phyloP scores from a whole-genome alignment of 1,140 invertebrate genomes.

The Drosophila gunungcola region DNA sequence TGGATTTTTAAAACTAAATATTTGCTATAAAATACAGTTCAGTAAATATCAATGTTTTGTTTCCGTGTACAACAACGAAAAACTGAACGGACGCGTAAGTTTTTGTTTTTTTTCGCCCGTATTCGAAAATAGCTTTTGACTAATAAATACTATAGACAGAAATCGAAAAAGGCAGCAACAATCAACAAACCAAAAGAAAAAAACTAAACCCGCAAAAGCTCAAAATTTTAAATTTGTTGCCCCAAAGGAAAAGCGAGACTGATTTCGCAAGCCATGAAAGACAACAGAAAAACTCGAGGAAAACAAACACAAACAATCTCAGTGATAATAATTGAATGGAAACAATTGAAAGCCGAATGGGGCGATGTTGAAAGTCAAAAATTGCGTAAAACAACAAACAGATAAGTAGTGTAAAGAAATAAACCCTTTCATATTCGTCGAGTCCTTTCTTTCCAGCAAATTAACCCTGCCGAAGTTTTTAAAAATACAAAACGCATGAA shows the following conservation, averaged over 20 bases:
- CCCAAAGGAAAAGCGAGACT: conserved; percentile 33
- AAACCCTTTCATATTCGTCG: conserved; percentile 23
- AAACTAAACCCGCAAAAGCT: conserved; percentile 33
- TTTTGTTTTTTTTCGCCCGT: conserved; percentile 57
- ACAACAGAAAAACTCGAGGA: neutral
- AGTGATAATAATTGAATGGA: conserved; percentile 44
- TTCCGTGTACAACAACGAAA: conserved; percentile 1
- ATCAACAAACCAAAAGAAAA: conserved; percentile 37
- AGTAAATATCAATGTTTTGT: neutral
- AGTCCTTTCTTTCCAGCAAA: conserved; percentile 21
- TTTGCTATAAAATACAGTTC: neutral
- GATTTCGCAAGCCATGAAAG: conserved; percentile 38
- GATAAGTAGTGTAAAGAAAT: conserved; percentile 12
- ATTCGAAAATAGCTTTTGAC: conserved; percentile 83
- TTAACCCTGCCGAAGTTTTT: conserved; percentile 21
- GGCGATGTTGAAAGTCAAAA: conserved; percentile 34
- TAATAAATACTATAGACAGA: conserved; percentile 83
- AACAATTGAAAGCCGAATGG: conserved; percentile 44
- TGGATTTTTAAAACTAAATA: neutral
- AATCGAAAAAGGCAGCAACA: conserved; percentile 64
- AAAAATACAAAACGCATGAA: conserved; percentile 51
- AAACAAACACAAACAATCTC: conserved; percentile 32
- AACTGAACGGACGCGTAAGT: conserved; percentile 44
- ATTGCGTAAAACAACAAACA: conserved; percentile 51
- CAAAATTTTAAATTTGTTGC: conserved; percentile 51